Conservation (phyloP, 2,113 vertebrate genomes). For the Syngnathus typhle region DNA sequence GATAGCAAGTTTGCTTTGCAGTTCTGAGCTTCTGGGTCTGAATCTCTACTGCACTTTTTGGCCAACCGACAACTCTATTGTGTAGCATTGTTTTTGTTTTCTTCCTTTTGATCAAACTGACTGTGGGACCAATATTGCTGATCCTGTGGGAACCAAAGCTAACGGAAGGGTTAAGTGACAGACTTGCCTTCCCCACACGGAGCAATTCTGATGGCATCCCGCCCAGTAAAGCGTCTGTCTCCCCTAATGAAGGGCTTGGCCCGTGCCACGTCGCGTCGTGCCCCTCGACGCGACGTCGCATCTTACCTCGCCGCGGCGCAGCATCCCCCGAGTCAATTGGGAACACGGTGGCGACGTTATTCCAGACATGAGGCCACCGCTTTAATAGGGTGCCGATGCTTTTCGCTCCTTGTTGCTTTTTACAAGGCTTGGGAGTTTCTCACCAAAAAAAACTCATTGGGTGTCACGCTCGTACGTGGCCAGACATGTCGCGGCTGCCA, state of each 20-base stretch:
- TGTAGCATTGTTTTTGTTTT: no score
- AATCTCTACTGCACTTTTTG: no score
- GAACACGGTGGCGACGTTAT: conserved; percentile 11
- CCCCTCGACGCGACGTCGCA: conserved; percentile 41
- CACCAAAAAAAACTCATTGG: conserved; percentile 23
- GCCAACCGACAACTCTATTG: no score
- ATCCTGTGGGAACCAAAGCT: conserved; percentile 1
- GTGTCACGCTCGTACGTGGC: conserved; percentile 50
- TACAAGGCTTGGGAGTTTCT: conserved; percentile 20
- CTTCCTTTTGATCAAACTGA: background rate
- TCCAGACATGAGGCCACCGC: conserved; percentile 4
- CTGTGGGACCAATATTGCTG: background rate
- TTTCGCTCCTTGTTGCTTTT: conserved; percentile 31
- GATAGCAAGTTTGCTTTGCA: conserved; percentile 22
- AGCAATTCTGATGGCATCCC: conserved; percentile 57
- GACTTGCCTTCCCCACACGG: conserved; percentile 26
- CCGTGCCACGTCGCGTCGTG: conserved; percentile 51
- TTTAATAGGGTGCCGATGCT: background rate
- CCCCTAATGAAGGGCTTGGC: conserved; percentile 74
- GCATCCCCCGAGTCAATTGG: conserved; percentile 14
- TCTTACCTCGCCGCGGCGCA: conserved; percentile 33
- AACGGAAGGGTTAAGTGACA: conserved; percentile 64
- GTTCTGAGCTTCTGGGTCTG: background rate
- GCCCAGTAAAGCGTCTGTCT: conserved; percentile 77
- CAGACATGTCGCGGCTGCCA: conserved; percentile 45